These are phyloP conservation scores for Tinea pellionella DNA, from an alignment of 2,888 invertebrate genomes.

Conservation along the genomic window DNA sequence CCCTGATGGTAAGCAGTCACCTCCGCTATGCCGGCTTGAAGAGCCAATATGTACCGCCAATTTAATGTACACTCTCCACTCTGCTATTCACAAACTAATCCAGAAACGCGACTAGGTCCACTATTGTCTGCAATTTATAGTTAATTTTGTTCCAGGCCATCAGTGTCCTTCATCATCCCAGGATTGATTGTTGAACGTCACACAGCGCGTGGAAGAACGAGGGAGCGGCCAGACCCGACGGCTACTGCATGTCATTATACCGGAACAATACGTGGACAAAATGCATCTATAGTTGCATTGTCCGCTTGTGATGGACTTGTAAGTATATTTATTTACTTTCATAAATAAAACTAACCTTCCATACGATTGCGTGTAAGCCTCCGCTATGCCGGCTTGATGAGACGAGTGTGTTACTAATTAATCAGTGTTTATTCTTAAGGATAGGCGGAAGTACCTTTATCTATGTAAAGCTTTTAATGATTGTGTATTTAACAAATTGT, in stretches of 20 bases:
- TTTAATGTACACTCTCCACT: no score
- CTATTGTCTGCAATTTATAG: no score
- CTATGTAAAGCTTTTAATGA: no score
- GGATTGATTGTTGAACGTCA: slow-evolving; percentile 79
- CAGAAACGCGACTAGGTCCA: no score
- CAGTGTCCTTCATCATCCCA: slow-evolving; percentile 75
- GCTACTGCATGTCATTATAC: slow-evolving; percentile 81
- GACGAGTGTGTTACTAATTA: no score
- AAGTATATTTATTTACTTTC: slow-evolving; percentile 44
- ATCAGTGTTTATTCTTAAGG: no score
- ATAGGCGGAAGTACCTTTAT: neutral
- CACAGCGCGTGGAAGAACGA: slow-evolving; percentile 55
- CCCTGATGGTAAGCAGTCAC: no score
- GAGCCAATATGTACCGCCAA: no score
- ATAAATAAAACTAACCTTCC: no score
- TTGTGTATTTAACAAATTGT: neutral
- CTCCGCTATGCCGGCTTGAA: no score
- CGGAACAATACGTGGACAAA: slow-evolving; percentile 78
- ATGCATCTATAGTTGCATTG: slow-evolving; percentile 77
- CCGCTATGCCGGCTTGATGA: no score
- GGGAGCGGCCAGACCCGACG: slow-evolving; percentile 55
- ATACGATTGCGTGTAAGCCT: no score
- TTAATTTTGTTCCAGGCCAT: slow-evolving; percentile 67
- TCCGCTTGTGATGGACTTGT: slow-evolving; percentile 89
- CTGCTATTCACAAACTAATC: neutral